Base-by-base conservation (phyloP, 2,113 vertebrate genomes). In the Entomyzon cyanotis region DNA sequence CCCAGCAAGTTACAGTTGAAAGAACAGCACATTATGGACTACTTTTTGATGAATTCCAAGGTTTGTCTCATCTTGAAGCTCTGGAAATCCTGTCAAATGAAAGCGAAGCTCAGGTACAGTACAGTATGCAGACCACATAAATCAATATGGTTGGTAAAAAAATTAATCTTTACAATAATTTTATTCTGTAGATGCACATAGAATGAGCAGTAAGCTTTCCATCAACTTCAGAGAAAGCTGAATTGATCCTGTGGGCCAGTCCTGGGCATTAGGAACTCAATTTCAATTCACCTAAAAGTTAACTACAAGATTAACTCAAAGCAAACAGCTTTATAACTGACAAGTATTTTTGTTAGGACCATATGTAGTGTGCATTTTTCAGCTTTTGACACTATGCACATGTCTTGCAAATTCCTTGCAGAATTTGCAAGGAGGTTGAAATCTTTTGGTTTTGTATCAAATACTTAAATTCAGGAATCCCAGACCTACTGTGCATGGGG, bases 61-160 rank as follows among this genome's bases (percentile, higher is more conserved):
- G 99, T 69, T 95, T 99, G 96, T 99, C 99, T 55, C 99, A 99
- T 96, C 98, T 99, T 17, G 99, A 99, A 97, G 99, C 99, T 84
- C 98, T 99, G 97, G 99, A 99, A 98, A 99, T 99, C 87, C 98
- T 99, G 90, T 99, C 99, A 95, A 99, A 99, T 91, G 99, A 99
- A 97, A 99, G 99, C 14, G 99, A 99, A 97, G 97, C 84, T 83
- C 98, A 99, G 99, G 99, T 99, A 97, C 35, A 55, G 99, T 99
- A 97, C 35, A 55, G 77, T 94, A 89, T 69, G 46, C 42, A 63
- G 60, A 76, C 37, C 58, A 37, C 70, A n/a, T 58, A 71, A 87
- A 42, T 90, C 41, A 87, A 41, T 73, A 20, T 27, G 15, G 11
- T 64, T 62, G 49, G 31, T 89, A 30, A 46, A 69, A 68, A 67